Evolutionary conservation across 2,797 vertebrate genomes (phyloP), one percentile per base, ranked within the genome.

Genomic region (Cyprinodon diabolis): DNA sequence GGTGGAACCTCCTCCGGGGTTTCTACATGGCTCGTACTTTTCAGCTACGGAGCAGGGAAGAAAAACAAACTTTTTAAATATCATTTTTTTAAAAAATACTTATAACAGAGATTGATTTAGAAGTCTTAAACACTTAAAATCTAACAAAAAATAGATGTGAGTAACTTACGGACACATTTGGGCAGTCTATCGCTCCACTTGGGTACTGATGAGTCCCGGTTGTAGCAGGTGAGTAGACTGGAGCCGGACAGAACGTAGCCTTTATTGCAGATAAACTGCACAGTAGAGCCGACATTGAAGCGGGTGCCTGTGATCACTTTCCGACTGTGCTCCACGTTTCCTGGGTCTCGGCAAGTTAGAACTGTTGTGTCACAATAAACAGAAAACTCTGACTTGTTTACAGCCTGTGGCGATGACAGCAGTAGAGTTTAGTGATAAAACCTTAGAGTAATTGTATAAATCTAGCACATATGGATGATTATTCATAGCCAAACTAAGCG

Each of bases 111-210:
- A 7, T 6, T 10, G 12, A 21, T 12, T 35, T 12, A 13, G 19
- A 19, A 30, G 5, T 30, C 47, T 19, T 9, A 6, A 2, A 13
- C n/a, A 6, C 5, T 37, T 37, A 0, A n/a, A 52, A 52, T 45
- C n/a, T 30, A 45, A 4, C 2, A 45, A 14, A 23, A 0, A 65
- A 14, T 14, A 47, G 21, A n/a, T 47, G 47, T 11, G 12, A 12
- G 1, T 40, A 3, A 93, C 94, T 94, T 89, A 95, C 95, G 90
- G 82, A 90, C 94, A 95, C 97, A 98, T 84, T 98, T 98, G 75
- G 98, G 98, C 15, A 95, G 92, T 62, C 94, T 96, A 77, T 98
- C 96, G 0, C 95, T 99, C 98, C 98, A 99, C 87, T 99, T 99
- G 72, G 98, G 98, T 4, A 90, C 94, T 9, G 97, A 96, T 0